Evolutionary conservation across 2,797 vertebrate genomes (phyloP), one percentile per base, ranked within the genome.

Genomic region (Liasis olivaceus): DNA sequence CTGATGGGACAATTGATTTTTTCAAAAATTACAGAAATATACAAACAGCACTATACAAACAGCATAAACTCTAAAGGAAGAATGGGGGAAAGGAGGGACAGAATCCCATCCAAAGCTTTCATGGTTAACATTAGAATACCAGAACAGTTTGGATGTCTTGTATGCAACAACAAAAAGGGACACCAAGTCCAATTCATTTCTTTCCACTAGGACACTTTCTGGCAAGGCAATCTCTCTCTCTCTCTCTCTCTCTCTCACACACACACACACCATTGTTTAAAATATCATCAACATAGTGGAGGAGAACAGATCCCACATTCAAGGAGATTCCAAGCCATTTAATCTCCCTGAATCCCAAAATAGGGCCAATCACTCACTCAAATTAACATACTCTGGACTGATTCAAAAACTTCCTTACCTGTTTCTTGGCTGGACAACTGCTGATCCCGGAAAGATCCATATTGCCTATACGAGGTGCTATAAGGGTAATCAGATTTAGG

Each of bases 401-500:
- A 54, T 89, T 58, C 20, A 87, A 60, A 60, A 36, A 36, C 17
- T 36, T 60, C 62, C 97, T 97, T 98, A 99, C 99, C 99, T 98
- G 99, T 98, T 93, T 98, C 98, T 63, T 98, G 99, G 4, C 98
- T 98, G 0, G 99, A 98, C 54, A 99, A 98, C 96, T 99, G 99
- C 96, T 99, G 98, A 90, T 99, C 99, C 96, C 99, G 98, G 98
- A 99, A 99, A 95, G 99, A 98, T 93, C 98, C 98, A 95, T 99
- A 99, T 93, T 99, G 98, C 95, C 99, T 97, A 97, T 99, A 99
- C 89, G 98, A 98, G 59, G 98, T 98, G 72, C 98, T 98, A 96
- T 99, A 99, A 72, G 98, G 97, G 93, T 99, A 99, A 93, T 99
- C 99, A 56, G 99, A 98, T 97, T 99, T 99, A 88, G 98, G 98